These are phyloP conservation scores for Peucedramus taeniatus DNA, from an alignment of 2,113 vertebrate genomes.

Conservation along the genomic window DNA sequence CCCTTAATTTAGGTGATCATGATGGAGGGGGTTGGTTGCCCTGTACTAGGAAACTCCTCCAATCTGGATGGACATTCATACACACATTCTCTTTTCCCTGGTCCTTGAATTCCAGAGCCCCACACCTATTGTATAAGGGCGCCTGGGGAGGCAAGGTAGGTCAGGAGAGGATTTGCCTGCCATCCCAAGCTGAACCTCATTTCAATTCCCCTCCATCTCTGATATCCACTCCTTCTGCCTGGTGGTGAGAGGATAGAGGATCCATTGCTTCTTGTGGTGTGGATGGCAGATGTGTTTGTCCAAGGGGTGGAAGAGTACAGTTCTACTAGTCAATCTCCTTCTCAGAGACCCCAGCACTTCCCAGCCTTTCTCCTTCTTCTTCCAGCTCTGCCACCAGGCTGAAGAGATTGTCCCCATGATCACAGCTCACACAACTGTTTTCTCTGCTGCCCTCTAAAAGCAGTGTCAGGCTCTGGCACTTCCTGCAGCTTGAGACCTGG, in stretches of 20 bases:
- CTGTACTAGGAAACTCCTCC: not conserved
- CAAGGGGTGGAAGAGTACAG: not conserved
- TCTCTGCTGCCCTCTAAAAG: not conserved
- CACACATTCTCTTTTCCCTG: not conserved
- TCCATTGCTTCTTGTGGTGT: not conserved
- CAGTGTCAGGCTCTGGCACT: not conserved
- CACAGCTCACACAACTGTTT: not conserved
- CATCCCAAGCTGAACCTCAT: not conserved
- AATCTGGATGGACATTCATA: not conserved
- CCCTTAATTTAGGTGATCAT: not conserved
- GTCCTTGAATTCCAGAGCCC: not conserved
- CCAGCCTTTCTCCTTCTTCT: not conserved
- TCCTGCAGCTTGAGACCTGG: not conserved
- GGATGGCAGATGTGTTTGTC: not conserved
- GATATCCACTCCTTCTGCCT: not conserved
- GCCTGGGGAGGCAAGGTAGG: not conserved
- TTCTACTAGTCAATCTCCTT: not conserved
- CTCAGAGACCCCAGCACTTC: not conserved
- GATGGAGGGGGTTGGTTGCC: not conserved
- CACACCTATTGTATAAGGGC: not conserved
- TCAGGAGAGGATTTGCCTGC: not conserved
- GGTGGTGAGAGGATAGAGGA: not conserved
- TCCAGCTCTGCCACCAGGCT: not conserved
- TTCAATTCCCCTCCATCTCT: not conserved
- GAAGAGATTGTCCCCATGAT: not conserved